Conservation (phyloP, 2,113 vertebrate genomes). For the Verasper variegatus region DNA sequence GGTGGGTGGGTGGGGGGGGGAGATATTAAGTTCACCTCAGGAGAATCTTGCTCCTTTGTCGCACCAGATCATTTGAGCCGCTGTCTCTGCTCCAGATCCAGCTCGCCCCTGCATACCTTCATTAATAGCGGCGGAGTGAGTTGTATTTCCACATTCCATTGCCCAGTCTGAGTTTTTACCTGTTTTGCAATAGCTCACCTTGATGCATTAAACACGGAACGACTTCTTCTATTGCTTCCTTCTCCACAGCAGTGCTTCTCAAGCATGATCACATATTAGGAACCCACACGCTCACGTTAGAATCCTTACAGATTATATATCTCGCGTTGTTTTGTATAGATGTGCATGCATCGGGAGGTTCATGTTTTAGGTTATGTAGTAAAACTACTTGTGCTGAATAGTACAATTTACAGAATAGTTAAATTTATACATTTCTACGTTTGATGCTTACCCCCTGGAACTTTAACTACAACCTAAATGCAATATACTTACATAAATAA, state of each 20-base stretch:
- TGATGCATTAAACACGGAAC: constrained; percentile 65
- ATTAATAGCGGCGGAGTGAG: constrained; percentile 85
- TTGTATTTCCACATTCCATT: constrained; percentile 98
- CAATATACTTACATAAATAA: neutral
- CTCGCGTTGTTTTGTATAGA: neutral
- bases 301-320: neutral
- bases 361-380: neutral
- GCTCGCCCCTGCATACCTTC: constrained; percentile 71
- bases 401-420: neutral
- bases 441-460: neutral
- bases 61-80: constrained; percentile 65
- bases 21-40: constrained; percentile 36
- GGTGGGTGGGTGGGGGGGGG: neutral
- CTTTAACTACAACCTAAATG: neutral
- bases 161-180: constrained; percentile 88
- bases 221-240: constrained; percentile 19
- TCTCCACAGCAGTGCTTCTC: neutral
- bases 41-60: constrained; percentile 54
- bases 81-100: constrained; percentile 77
- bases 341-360: neutral
- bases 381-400: neutral
- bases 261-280: neutral
- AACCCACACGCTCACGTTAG: neutral
- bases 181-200: constrained; percentile 85
- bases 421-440: neutral